These are phyloP conservation scores for Pagetopsis macropterus DNA, from an alignment of 2,797 vertebrate species.

Conservation along the genomic window DNA sequence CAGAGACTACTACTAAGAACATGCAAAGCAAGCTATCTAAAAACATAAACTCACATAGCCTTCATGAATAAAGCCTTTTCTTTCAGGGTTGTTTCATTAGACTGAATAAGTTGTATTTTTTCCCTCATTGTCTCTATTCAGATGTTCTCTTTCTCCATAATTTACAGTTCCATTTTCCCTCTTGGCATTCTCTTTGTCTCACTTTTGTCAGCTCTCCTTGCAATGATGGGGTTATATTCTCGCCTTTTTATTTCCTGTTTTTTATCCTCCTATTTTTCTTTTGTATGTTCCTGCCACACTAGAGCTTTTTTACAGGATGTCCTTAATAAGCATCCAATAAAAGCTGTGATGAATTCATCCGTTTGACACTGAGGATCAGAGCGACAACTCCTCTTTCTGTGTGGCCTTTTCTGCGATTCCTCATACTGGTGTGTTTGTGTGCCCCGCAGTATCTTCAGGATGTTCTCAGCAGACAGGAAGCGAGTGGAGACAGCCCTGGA, in stretches of 20 bases:
- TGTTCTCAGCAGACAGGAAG: constrained; percentile 95
- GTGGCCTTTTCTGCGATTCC: constrained; percentile 35
- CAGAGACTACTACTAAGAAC: not conserved
- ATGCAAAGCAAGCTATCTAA: not conserved
- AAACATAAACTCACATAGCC: constrained; percentile 2
- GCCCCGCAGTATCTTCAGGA: constrained; percentile 89
- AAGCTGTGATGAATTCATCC: constrained; percentile 11
- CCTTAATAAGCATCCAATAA: constrained; percentile 12
- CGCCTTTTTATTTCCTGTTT: not conserved
- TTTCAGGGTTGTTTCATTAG: constrained; percentile 4
- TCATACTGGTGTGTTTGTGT: constrained; percentile 48
- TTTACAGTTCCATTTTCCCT: constrained; percentile 18
- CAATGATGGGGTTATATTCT: not conserved
- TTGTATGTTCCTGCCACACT: not conserved
- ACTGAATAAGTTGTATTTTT: constrained; percentile 7
- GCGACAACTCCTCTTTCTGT: constrained; percentile 15
- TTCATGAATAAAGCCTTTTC: constrained; percentile 28
- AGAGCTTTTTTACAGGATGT: constrained; percentile 13
- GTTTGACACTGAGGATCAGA: constrained; percentile 24
- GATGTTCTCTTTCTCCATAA: constrained; percentile 5
- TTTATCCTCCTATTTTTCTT: not conserved
- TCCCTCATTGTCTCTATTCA: not conserved
- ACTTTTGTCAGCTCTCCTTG: constrained; percentile 1
- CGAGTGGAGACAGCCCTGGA: constrained; percentile 95
- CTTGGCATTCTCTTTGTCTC: not conserved